Percentiles rank a stretch among this genome's conserved stretches.
Conservation (phyloP, 2,797 vertebrate species). For the Basileuterus tristriatus region DNA sequence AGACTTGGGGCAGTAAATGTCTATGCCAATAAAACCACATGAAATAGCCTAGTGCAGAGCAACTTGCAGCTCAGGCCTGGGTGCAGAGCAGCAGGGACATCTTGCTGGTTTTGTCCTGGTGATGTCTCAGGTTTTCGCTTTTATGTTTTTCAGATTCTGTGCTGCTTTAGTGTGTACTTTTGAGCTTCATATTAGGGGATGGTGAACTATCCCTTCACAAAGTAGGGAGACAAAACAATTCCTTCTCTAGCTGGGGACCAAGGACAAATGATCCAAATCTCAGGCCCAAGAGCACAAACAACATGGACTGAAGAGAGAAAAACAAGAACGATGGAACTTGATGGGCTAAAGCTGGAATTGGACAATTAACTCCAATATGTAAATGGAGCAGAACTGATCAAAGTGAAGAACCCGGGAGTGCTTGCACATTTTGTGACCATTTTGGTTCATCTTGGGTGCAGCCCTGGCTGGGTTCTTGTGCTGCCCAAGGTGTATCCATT, state of each 20-base stretch:
- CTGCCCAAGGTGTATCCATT: not conserved
- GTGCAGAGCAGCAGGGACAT: not conserved
- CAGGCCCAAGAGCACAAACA: not conserved
- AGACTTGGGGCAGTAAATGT: not conserved
- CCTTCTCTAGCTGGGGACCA: not conserved
- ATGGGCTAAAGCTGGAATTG: not conserved
- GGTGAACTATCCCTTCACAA: not conserved
- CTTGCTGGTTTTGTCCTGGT: not conserved
- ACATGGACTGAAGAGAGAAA: not conserved
- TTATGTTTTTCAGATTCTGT: not conserved
- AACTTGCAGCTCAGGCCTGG: not conserved
- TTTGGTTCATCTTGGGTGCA: not conserved
- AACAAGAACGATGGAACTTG: not conserved
- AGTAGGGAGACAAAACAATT: not conserved
- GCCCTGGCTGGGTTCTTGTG: not conserved
- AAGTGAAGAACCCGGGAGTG: rapidly evolving
- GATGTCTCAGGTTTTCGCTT: not conserved
- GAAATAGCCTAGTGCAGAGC: not conserved
- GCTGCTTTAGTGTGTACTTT: not conserved
- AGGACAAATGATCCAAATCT: not conserved
- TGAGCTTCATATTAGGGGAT: not conserved
- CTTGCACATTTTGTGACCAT: rapidly evolving
- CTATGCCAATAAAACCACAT: not conserved
- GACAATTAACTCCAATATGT: not conserved
- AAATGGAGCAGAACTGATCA: not conserved